phyloP scores from a whole-genome alignment of 2,797 vertebrate genomes.

The Antrozous pallidus region DNA sequence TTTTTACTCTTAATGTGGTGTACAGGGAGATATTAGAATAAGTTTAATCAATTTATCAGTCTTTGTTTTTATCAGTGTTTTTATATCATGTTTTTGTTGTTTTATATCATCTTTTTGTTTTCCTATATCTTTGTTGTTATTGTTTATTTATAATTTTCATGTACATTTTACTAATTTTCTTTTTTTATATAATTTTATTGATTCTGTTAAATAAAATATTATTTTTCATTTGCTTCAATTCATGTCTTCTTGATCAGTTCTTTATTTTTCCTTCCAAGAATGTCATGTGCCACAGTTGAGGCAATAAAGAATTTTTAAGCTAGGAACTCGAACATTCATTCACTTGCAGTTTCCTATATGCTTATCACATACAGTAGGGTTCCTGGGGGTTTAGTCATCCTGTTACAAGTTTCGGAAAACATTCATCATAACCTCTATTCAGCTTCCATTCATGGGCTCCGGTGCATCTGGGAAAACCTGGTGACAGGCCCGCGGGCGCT shows the following conservation, averaged over 20 bases:
- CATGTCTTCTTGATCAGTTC: conserved; percentile 45
- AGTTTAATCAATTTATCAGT: too few species aligned
- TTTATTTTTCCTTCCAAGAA: conserved; percentile 40
- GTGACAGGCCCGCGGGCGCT: accelerated
- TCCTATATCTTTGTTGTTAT: too few species aligned
- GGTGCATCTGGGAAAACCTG: not conserved
- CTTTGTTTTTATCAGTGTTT: too few species aligned
- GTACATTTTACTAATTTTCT: too few species aligned
- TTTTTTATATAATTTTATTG: not conserved
- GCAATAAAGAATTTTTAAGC: not conserved
- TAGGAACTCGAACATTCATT: not conserved
- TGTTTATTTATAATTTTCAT: too few species aligned
- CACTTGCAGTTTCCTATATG: conserved; percentile 7
- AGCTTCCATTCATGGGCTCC: conserved; percentile 9
- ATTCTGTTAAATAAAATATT: conserved; percentile 5
- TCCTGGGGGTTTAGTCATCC: not conserved
- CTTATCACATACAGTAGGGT: not conserved
- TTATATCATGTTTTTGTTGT: too few species aligned
- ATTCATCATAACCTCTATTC: not conserved
- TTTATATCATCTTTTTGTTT: too few species aligned
- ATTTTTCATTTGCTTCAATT: conserved; percentile 34
- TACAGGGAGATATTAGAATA: too few species aligned
- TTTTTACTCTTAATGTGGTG: too few species aligned
- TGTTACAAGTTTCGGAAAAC: not conserved
- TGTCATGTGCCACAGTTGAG: not conserved